A percentile compares a stretch with the other conserved stretches of the same genome.
Conservation (phyloP, 1,140 invertebrate species). For the Pseudachorutes palmiensis region DNA sequence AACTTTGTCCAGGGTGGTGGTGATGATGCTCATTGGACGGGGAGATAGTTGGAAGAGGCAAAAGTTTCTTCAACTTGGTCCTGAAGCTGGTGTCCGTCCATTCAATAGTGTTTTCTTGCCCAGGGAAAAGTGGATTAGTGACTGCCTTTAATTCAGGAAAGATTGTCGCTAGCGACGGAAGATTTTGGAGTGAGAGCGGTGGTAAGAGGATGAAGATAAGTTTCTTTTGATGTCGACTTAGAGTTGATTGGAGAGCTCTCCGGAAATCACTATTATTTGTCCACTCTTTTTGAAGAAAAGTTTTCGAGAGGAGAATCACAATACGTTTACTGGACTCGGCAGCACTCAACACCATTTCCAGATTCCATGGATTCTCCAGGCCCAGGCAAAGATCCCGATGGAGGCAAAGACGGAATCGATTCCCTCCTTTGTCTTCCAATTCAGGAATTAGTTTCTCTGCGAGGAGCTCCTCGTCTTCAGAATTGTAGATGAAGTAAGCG, state of each 20-base stretch:
- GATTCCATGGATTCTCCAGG: conserved; percentile 34
- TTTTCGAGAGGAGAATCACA: conserved; percentile 70
- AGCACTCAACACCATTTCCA: conserved; percentile 30
- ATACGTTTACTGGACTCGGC: conserved; percentile 43
- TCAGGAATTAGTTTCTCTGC: conserved; percentile 71
- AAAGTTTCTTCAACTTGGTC: conserved; percentile 21
- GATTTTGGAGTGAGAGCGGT: conserved; percentile 18
- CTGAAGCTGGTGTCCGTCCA: conserved; percentile 27
- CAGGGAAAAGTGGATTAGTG: not conserved
- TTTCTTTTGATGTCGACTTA: conserved; percentile 27
- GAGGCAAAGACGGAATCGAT: conserved; percentile 68
- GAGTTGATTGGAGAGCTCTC: conserved; percentile 58
- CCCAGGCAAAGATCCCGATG: conserved; percentile 43
- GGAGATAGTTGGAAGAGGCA: no score
- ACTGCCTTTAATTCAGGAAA: not conserved
- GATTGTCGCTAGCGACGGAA: conserved; percentile 9
- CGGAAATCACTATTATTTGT: conserved; percentile 72
- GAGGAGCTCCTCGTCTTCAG: conserved; percentile 84
- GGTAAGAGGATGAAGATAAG: conserved; percentile 31
- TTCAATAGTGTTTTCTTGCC: conserved; percentile 3
- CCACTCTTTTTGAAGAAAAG: conserved; percentile 81
- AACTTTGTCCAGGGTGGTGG: conserved; percentile 1
- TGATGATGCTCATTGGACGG: not conserved
- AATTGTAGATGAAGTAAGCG: conserved; percentile 84
- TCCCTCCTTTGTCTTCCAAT: conserved; percentile 61